A percentile compares a stretch with the other conserved stretches of the same genome.
phyloP scores from a whole-genome alignment of 1,140 invertebrate species.

The Drosophila pandora region DNA sequence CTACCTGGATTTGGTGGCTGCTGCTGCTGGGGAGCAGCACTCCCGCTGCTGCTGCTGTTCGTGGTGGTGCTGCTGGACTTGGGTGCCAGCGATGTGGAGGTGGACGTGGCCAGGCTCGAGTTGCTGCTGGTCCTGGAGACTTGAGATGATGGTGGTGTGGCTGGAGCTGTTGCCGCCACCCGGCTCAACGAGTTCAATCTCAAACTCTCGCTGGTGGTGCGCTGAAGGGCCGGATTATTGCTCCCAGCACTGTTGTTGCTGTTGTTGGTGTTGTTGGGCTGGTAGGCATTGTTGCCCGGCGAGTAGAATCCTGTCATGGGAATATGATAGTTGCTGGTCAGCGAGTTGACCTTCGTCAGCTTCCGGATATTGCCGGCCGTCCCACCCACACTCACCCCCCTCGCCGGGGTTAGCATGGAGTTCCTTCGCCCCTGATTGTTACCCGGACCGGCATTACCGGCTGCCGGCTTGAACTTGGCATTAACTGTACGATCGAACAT shows the following conservation, averaged over 20 bases:
- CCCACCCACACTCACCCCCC: constrained; percentile 27
- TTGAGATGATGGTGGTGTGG: constrained; percentile 9
- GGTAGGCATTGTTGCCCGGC: constrained; percentile 33
- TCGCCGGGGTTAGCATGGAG: constrained; percentile 64
- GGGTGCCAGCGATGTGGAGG: constrained; percentile 66
- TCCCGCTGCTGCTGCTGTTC: constrained; percentile 23
- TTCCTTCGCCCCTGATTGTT: constrained; percentile 61
- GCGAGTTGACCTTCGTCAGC: constrained; percentile 73
- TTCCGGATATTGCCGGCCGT: constrained; percentile 57
- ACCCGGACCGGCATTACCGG: constrained; percentile 31
- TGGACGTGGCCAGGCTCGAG: constrained; percentile 82
- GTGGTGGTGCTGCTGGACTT: constrained; percentile 63
- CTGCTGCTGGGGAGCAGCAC: constrained; percentile 29
- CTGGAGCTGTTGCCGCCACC: constrained; percentile 28
- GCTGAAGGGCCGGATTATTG: constrained; percentile 84
- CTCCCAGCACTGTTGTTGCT: constrained; percentile 33
- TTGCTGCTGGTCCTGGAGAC: constrained; percentile 52
- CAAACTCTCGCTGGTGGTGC: constrained; percentile 91
- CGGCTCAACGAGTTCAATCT: constrained; percentile 84
- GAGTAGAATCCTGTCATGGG: constrained; percentile 44
- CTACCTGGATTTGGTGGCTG: constrained; percentile 3
- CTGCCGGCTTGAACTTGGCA: constrained; percentile 67
- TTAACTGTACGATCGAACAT: constrained; percentile 76
- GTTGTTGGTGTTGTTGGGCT: constrained; percentile 3
- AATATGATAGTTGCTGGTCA: constrained; percentile 61